Evolutionary conservation across 2,888 invertebrate species (phyloP).

Genomic region (Mellilla xanthometata): DNA sequence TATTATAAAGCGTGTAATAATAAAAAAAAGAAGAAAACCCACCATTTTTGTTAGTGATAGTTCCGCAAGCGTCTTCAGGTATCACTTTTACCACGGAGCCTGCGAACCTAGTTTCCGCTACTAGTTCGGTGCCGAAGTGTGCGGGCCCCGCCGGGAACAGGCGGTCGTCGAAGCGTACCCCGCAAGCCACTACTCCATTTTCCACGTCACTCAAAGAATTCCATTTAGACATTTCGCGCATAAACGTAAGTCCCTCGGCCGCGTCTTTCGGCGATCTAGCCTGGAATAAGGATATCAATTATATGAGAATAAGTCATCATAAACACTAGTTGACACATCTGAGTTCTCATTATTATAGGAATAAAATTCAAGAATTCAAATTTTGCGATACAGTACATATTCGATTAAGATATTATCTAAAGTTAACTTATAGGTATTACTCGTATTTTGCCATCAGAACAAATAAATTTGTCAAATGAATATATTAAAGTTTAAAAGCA

Average conservation of each 20-base stretch:
- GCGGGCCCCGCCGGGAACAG: constrained; percentile 90
- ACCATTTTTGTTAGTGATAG: constrained; percentile 78
- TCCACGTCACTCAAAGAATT: constrained; percentile 87
- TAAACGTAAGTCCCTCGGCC: constrained; percentile 95
- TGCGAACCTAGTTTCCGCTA: constrained; percentile 84
- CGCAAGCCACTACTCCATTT: constrained; percentile 65
- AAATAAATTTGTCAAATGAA: no score
- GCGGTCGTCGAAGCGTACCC: constrained; percentile 47
- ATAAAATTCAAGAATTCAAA: no score
- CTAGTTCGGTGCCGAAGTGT: constrained; percentile 92
- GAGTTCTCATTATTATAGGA: no score
- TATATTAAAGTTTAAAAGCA: no score
- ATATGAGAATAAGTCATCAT: no score
- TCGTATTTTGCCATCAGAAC: no score
- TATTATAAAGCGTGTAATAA: no score
- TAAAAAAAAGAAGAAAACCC: background rate
- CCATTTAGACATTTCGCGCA: constrained; percentile 98
- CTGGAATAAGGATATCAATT: constrained; percentile 79
- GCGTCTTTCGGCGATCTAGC: constrained; percentile 93
- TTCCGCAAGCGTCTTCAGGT: constrained; percentile 87
- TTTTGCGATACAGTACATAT: no score
- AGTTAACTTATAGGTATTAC: no score
- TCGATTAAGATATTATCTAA: no score
- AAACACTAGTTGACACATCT: no score
- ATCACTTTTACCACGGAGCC: constrained; percentile 85